Percentiles rank a stretch among this genome's conserved stretches.
phyloP scores from a whole-genome alignment of 2,113 vertebrate species.

The Colius striatus region DNA sequence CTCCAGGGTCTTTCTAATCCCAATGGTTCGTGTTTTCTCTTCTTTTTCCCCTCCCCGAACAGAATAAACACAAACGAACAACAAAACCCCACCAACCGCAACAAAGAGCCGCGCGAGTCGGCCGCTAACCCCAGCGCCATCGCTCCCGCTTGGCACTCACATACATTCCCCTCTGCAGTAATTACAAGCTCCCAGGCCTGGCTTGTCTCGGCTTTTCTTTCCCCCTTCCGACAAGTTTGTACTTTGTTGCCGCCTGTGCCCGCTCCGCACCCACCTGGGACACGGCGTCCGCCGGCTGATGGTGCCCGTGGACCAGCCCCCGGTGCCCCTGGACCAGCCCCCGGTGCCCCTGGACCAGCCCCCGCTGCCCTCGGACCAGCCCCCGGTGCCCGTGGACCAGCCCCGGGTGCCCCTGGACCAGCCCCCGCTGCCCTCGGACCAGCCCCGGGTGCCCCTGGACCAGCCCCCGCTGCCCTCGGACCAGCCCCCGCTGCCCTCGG shows the following conservation, averaged over 20 bases:
- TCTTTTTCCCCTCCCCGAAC: neutral
- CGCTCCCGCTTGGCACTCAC: neutral
- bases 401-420: neutral
- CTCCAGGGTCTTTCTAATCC: neutral
- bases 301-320: no score
- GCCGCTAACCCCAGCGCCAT: neutral
- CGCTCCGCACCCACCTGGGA: neutral
- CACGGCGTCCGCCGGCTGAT: fast-evolving
- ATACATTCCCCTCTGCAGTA: neutral
- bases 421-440: neutral
- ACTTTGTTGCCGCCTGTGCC: neutral
- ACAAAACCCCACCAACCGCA: neutral
- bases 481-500: neutral
- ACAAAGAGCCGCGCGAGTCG: neutral
- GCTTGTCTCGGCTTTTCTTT: neutral
- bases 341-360: no score
- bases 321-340: neutral
- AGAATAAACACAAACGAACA: no score
- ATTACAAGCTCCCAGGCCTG: neutral
- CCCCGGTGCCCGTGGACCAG: no score
- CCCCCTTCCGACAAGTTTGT: neutral
- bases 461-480: neutral
- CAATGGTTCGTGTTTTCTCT: neutral
- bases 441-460: no score
- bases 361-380: neutral